Evolutionary conservation across 1,140 invertebrate genomes (phyloP).

Genomic region (Drosophila auraria): DNA sequence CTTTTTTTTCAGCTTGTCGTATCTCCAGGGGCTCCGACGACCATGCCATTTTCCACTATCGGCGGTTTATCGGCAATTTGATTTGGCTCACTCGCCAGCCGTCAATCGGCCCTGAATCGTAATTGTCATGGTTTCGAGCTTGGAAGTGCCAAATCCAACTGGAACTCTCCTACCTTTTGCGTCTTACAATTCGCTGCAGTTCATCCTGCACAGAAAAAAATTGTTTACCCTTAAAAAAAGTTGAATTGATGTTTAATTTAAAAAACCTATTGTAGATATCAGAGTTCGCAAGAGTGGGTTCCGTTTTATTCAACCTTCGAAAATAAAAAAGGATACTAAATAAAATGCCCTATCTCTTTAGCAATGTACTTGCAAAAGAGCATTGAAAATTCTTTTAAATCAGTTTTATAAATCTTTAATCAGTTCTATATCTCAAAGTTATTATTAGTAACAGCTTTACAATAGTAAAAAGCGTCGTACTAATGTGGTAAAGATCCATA

Average conservation of each 20-base stretch:
- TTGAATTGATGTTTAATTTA: too few relatives aligned
- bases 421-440: not conserved
- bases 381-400: too few relatives aligned
- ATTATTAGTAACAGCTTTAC: not conserved
- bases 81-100: slow-evolving; percentile 60
- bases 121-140: slow-evolving; percentile 53
- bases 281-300: too few relatives aligned
- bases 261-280: too few relatives aligned
- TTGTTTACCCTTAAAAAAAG: not conserved
- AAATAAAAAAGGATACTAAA: too few relatives aligned
- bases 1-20: not conserved
- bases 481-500: not conserved
- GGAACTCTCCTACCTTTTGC: slow-evolving; percentile 18
- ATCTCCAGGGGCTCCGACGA: slow-evolving; percentile 35
- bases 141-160: slow-evolving; percentile 42
- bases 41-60: slow-evolving; percentile 75
- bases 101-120: slow-evolving; percentile 68
- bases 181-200: slow-evolving; percentile 32
- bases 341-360: too few relatives aligned
- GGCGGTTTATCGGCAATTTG: slow-evolving; percentile 68
- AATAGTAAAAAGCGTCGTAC: not conserved
- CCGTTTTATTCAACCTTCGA: too few relatives aligned
- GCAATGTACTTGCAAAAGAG: too few relatives aligned
- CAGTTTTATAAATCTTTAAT: too few relatives aligned
- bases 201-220: slow-evolving; percentile 7